These are phyloP conservation scores for Benthosema pterotum DNA, from an alignment of 2,797 vertebrate genomes.

Conservation along the genomic window DNA sequence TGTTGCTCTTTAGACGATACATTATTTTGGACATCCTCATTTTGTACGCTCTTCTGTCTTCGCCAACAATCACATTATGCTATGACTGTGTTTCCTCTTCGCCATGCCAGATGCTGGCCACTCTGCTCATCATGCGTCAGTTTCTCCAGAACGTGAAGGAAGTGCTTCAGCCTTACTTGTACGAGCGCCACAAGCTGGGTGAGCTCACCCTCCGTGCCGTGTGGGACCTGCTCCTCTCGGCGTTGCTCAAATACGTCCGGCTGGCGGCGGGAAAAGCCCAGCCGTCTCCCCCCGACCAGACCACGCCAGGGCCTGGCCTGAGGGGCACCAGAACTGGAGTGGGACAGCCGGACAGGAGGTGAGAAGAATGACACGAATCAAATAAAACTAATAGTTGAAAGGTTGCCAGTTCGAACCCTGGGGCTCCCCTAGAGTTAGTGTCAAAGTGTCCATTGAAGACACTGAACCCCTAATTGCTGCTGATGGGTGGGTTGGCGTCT, in stretches of 20 bases:
- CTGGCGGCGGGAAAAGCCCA: constrained; percentile 74
- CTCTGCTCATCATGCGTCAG: constrained; percentile 95
- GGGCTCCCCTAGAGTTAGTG: no score
- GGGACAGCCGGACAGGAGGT: constrained; percentile 71
- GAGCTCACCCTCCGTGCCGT: constrained; percentile 83
- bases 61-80: not conserved
- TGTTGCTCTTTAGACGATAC: not conserved
- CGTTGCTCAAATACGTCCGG: constrained; percentile 77
- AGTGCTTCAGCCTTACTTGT: constrained; percentile 94
- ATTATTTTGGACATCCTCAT: constrained; percentile 8
- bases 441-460: no score
- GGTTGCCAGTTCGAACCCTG: no score
- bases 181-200: constrained; percentile 88
- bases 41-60: not conserved
- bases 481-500: no score
- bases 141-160: constrained; percentile 95
- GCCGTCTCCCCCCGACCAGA: constrained; percentile 67
- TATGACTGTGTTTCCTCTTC: constrained; percentile 4
- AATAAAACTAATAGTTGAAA: no score
- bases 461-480: no score
- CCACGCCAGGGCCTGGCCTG: constrained; percentile 61
- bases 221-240: constrained; percentile 83
- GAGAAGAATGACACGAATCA: not conserved
- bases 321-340: constrained; percentile 68
- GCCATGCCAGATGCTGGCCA: constrained; percentile 90